Conservation (phyloP, 2,888 invertebrate genomes). For the Orthonevra nobilis region DNA sequence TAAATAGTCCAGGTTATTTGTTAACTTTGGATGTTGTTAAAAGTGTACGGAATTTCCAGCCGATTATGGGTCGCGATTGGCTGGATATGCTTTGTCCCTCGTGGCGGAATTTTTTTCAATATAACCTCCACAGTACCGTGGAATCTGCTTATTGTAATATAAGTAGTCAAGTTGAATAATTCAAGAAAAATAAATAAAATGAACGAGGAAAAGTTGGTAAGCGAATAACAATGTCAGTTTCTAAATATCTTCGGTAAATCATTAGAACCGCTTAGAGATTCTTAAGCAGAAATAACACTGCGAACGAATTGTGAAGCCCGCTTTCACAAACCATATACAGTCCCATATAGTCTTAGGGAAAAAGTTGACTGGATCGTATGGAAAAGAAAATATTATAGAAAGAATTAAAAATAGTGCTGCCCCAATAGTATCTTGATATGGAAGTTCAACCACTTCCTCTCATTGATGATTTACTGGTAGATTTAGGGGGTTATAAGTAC, state of each 20-base stretch:
- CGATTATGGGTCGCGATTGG: conserved; percentile 41
- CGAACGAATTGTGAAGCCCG: too few relatives aligned
- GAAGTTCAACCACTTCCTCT: conserved; percentile 36
- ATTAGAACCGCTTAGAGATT: background rate
- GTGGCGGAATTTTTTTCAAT: background rate
- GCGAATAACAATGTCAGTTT: background rate
- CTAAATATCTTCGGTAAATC: background rate
- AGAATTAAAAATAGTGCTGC: conserved; percentile 16
- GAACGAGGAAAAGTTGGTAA: background rate
- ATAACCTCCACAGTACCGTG: too few relatives aligned
- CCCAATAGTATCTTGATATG: conserved; percentile 26
- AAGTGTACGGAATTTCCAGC: conserved; percentile 7
- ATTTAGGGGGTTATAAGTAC: conserved; percentile 17
- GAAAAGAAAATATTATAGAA: conserved; percentile 28
- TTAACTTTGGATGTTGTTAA: background rate
- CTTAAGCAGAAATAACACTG: background rate
- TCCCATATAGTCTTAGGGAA: conserved; percentile 22
- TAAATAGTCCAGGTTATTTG: background rate
- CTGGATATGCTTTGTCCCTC: conserved; percentile 4
- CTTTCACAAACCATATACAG: conserved; percentile 10
- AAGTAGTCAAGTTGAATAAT: too few relatives aligned
- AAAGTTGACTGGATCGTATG: conserved; percentile 16
- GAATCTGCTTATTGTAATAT: too few relatives aligned
- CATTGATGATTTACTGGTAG: conserved; percentile 24
- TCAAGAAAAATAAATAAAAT: background rate